These are phyloP conservation scores for Pandion haliaetus DNA, from an alignment of 2,113 vertebrate species.

Conservation along the genomic window DNA sequence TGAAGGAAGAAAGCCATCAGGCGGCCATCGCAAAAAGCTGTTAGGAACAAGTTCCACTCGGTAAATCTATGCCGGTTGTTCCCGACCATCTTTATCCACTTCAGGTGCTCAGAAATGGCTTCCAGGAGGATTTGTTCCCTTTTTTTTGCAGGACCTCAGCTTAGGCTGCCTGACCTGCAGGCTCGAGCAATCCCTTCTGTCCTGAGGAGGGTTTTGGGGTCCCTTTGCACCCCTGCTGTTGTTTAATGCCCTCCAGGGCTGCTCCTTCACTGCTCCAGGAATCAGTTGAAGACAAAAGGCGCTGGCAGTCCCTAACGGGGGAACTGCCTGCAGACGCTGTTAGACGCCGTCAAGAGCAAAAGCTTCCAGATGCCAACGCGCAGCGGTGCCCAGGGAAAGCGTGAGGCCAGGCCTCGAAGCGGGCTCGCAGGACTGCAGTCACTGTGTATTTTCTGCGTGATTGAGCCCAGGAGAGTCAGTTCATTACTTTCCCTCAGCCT, in stretches of 20 bases:
- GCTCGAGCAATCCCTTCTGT: accelerated
- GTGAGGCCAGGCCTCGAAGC: neutral
- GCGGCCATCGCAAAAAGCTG: neutral
- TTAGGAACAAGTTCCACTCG: accelerated
- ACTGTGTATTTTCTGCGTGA: neutral
- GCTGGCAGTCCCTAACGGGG: neutral
- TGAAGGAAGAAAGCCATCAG: neutral
- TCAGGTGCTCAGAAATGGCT: neutral
- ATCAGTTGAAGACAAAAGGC: neutral
- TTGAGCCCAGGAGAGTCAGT: neutral
- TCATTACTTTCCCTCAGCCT: neutral
- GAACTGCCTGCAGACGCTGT: neutral
- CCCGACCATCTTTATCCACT: neutral
- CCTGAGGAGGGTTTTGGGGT: neutral
- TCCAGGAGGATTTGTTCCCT: neutral
- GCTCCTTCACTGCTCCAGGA: neutral
- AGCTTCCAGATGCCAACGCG: neutral
- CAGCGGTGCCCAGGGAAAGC: neutral
- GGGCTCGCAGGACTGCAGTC: accelerated
- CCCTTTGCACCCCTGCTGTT: neutral
- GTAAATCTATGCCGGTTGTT: accelerated
- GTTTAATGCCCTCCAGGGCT: neutral
- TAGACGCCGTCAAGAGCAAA: accelerated
- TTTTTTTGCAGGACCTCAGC: neutral
- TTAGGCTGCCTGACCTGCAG: neutral